phyloP scores from a whole-genome alignment of 2,113 vertebrate genomes.

The Lampris megalopsis region DNA sequence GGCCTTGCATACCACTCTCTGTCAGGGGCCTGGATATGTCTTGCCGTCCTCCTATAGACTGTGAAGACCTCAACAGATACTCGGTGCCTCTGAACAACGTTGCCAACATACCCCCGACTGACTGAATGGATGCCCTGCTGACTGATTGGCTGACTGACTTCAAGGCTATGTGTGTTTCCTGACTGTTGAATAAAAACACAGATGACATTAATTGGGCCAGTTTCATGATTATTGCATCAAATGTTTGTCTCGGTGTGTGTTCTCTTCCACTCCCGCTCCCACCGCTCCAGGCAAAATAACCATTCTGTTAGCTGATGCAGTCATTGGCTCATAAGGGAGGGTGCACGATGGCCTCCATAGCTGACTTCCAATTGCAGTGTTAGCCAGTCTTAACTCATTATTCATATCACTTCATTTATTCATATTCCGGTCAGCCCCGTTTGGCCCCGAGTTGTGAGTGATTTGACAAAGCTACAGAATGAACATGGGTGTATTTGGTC shows the following conservation, averaged over 20 bases:
- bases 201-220: conserved; percentile 53
- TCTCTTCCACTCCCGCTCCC: conserved; percentile 11
- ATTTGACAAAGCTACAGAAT: too few relatives aligned
- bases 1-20: conserved; percentile 8
- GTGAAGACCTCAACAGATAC: conserved; percentile 66
- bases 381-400: conserved; percentile 29
- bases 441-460: too few relatives aligned
- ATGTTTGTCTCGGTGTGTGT: conserved; percentile 11
- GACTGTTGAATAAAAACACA: conserved; percentile 70
- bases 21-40: conserved; percentile 25
- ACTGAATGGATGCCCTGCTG: conserved; percentile 24
- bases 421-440: too few relatives aligned
- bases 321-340: conserved; percentile 41
- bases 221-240: conserved; percentile 49
- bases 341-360: conserved; percentile 9
- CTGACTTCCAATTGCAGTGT: conserved; percentile 30
- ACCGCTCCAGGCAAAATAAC: conserved; percentile 50
- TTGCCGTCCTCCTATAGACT: conserved; percentile 21
- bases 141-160: conserved; percentile 44
- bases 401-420: conserved; percentile 28
- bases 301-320: conserved; percentile 41
- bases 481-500: too few relatives aligned
- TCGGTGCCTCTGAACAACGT: conserved; percentile 70
- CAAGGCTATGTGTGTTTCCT: conserved; percentile 51
- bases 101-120: conserved; percentile 62